Evolutionary conservation across 2,888 invertebrate species (phyloP).

Genomic region (Euspilapteryx auroguttella): DNA sequence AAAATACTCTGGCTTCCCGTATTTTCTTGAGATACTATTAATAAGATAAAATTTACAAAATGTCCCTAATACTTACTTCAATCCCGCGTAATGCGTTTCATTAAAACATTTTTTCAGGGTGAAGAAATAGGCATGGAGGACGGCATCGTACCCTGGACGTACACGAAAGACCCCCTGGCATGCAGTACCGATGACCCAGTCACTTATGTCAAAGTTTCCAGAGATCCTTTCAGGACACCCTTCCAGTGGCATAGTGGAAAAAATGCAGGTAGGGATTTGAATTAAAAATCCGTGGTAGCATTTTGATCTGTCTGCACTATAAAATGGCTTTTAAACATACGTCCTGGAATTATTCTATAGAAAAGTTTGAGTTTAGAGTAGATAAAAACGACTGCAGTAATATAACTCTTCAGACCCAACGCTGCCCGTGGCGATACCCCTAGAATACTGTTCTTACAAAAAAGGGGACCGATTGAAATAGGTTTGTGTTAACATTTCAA

Average conservation of each 20-base stretch:
- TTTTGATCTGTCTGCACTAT: no score
- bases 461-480: no score
- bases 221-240: constrained; percentile 80
- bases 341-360: no score
- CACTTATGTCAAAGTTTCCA: constrained; percentile 57
- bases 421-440: no score
- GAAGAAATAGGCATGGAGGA: constrained; percentile 76
- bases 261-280: constrained; percentile 69
- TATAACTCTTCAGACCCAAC: no score
- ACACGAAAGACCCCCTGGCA: constrained; percentile 60
- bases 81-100: background rate
- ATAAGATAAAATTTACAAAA: constrained; percentile 1
- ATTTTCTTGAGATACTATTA: background rate
- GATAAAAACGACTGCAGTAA: no score
- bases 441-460: no score
- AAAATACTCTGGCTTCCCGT: background rate
- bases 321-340: no score
- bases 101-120: constrained; percentile 52
- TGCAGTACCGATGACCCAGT: constrained; percentile 59
- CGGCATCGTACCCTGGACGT: constrained; percentile 54
- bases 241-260: constrained; percentile 71
- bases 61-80: background rate
- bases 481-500: no score
- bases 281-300: no score
- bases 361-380: no score